These are phyloP conservation scores for Drosophila paranaensis DNA, from an alignment of 2,888 invertebrate genomes.

Conservation along the genomic window DNA sequence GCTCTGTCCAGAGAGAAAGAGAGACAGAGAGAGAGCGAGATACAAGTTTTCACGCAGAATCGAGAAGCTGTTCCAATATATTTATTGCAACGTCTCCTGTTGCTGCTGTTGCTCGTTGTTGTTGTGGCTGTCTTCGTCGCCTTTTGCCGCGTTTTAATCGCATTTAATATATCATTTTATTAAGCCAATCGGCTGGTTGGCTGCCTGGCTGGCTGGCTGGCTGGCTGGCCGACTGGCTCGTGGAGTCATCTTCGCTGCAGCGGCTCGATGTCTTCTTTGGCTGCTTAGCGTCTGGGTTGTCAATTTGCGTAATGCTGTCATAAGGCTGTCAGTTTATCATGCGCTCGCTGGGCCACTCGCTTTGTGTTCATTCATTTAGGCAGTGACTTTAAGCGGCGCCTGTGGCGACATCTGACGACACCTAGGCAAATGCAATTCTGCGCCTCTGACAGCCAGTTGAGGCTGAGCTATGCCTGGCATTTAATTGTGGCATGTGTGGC, in stretches of 20 bases:
- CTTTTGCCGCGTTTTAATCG: conserved; percentile 69
- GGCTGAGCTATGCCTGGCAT: conserved; percentile 61
- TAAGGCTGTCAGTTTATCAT: conserved; percentile 79
- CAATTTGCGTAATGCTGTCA: conserved; percentile 79
- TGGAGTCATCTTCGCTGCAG: not conserved
- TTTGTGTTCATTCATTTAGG: conserved; percentile 46
- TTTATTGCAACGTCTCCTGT: conserved; percentile 65
- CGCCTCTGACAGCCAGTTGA: conserved; percentile 43
- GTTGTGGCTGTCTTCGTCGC: conserved; percentile 25
- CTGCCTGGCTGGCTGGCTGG: conserved; percentile 7
- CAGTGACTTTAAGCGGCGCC: conserved; percentile 52
- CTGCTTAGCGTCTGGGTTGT: conserved; percentile 53
- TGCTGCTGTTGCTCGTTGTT: conserved; percentile 30
- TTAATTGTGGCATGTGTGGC: conserved; percentile 68
- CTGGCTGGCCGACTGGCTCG: conserved; percentile 4
- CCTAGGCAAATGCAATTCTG: conserved; percentile 29
- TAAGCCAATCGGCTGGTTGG: conserved; percentile 63
- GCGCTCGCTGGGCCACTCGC: conserved; percentile 42
- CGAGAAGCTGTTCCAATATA: conserved; percentile 73
- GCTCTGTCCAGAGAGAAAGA: not conserved
- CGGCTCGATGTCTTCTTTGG: conserved; percentile 22
- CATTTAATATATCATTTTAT: conserved; percentile 80
- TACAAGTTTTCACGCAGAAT: conserved; percentile 32
- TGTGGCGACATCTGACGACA: conserved; percentile 68
- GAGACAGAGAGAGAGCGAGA: conserved; percentile 3